Evolutionary conservation across 2,113 vertebrate species (phyloP).

Genomic region (Dunckerocampus dactyliophorus): DNA sequence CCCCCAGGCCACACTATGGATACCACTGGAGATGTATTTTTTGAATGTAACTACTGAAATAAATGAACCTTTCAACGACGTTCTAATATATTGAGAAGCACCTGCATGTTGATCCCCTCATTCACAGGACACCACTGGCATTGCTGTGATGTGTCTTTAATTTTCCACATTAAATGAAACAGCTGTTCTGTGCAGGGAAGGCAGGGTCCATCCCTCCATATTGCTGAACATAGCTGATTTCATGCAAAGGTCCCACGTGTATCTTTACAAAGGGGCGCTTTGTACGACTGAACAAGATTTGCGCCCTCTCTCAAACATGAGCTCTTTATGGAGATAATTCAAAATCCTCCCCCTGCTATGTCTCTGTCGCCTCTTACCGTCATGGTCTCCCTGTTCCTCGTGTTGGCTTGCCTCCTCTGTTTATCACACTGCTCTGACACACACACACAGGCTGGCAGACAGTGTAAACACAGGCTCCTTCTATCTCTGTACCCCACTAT

Average conservation of each 20-base stretch:
- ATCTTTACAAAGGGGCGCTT: slow-evolving; percentile 61
- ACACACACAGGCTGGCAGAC: slow-evolving; percentile 30
- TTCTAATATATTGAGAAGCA: too few species aligned
- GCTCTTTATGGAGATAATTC: slow-evolving; percentile 41
- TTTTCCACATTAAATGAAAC: slow-evolving; percentile 17
- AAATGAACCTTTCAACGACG: too few species aligned
- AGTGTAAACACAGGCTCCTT: slow-evolving; percentile 48
- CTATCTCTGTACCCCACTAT: slow-evolving; percentile 44
- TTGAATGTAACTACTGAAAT: too few species aligned
- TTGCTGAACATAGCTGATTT: slow-evolving; percentile 47
- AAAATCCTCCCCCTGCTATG: slow-evolving; percentile 18
- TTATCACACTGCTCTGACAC: slow-evolving; percentile 33
- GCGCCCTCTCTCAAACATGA: slow-evolving; percentile 23
- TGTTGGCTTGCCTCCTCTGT: slow-evolving; percentile 32
- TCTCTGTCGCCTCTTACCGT: slow-evolving; percentile 18
- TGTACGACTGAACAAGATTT: slow-evolving; percentile 43
- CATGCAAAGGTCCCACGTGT: slow-evolving; percentile 66
- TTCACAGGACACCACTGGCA: neutral
- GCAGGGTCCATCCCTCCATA: slow-evolving; percentile 31
- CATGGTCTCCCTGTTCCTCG: slow-evolving; percentile 26
- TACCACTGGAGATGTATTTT: too few species aligned
- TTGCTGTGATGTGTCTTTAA: slow-evolving; percentile 23
- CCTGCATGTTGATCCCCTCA: too few species aligned
- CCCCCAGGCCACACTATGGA: too few species aligned
- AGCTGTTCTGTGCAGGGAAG: slow-evolving; percentile 32